Conservation (phyloP, 2,113 vertebrate species). For the Gymnocephalus cernua region DNA sequence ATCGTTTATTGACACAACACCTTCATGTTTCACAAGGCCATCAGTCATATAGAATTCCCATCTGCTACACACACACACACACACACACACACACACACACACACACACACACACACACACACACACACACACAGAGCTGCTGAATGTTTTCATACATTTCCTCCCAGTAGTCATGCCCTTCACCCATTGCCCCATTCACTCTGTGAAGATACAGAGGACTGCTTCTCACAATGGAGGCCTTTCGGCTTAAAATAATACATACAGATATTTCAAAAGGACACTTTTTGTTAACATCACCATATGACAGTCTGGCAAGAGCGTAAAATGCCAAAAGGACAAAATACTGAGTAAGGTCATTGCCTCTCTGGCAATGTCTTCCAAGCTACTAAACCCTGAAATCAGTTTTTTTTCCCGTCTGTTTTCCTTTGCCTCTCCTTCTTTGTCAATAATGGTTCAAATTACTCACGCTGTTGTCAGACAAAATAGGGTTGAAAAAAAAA, state of each 20-base stretch:
- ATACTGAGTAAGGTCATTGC: conserved; percentile 33
- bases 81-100: conserved; percentile 27
- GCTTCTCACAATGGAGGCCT: conserved; percentile 49
- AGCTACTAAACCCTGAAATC: background rate
- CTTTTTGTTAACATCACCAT: conserved; percentile 37
- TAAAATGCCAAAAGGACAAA: conserved; percentile 60
- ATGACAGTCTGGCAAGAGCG: conserved; percentile 36
- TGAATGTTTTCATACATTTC: conserved; percentile 57
- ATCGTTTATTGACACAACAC: conserved; percentile 83
- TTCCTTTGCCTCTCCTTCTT: background rate
- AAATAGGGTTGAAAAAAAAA: too few relatives aligned
- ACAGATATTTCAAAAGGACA: conserved; percentile 55
- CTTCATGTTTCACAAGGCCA: conserved; percentile 81
- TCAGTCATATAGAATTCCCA: conserved; percentile 77
- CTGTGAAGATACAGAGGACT: background rate
- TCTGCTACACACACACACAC: conserved; percentile 49
- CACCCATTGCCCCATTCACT: conserved; percentile 42
- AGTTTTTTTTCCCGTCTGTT: background rate
- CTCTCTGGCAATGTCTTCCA: background rate
- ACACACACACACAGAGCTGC: conserved; percentile 30
- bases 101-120: conserved; percentile 18
- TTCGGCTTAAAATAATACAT: conserved; percentile 55
- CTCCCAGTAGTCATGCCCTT: conserved; percentile 75
- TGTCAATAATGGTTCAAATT: background rate
- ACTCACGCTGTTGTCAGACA: too few relatives aligned